Evolutionary conservation across 1,140 invertebrate genomes (phyloP).

Genomic region (Sycophaga agraensis): DNA sequence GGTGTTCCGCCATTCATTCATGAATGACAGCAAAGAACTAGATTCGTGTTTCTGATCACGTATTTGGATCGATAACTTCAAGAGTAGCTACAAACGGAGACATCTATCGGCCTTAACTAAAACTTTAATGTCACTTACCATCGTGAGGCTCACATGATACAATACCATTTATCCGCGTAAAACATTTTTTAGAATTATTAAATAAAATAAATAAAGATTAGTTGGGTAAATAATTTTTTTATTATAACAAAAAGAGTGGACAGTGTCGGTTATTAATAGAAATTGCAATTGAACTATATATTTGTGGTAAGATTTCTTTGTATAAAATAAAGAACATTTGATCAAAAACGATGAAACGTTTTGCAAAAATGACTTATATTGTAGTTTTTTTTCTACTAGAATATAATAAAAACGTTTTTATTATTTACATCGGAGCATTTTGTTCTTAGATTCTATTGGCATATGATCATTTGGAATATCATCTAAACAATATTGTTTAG

Average conservation of each 20-base stretch:
- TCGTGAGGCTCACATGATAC: too few relatives aligned
- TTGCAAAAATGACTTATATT: background rate
- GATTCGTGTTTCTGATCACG: too few relatives aligned
- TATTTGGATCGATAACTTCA: too few relatives aligned
- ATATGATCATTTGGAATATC: background rate
- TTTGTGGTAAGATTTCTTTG: background rate
- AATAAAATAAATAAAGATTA: background rate
- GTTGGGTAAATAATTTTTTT: background rate
- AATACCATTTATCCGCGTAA: too few relatives aligned
- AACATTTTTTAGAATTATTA: too few relatives aligned
- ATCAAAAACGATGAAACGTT: background rate
- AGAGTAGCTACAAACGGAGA: too few relatives aligned
- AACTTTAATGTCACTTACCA: too few relatives aligned
- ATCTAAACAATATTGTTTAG: background rate
- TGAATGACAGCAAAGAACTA: too few relatives aligned
- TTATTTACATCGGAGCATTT: conserved; percentile 2
- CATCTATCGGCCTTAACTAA: too few relatives aligned
- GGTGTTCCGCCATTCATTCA: too few relatives aligned
- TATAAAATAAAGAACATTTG: conserved; percentile 1
- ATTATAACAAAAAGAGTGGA: background rate
- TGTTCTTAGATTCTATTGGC: background rate
- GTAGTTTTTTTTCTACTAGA: background rate
- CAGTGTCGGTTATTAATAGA: background rate
- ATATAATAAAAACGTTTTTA: conserved; percentile 7
- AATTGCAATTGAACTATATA: background rate